Evolutionary conservation across 92 coral and sea anemone genomes (phyloP), one percentile per base, ranked within the genome.

Genomic region (Parazoanthus swiftii): DNA sequence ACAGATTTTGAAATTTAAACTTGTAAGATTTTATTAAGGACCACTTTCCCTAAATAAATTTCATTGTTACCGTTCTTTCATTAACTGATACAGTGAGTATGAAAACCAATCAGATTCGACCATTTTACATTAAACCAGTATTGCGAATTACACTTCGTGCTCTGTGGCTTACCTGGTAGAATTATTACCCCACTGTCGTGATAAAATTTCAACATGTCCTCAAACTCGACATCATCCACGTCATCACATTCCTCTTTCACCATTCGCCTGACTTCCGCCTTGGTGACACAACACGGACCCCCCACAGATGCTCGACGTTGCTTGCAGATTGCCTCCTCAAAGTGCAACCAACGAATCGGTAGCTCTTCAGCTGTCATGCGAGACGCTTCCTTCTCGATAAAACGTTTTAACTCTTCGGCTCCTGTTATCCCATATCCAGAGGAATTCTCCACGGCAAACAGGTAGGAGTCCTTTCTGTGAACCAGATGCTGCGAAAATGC

Each of bases 161-260:
- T 58, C 1, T 36, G 2, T 70, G 43, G 48, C 51, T 44, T 83
- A 93, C 94, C 94, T 80, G 95, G 95, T 16, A 93, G 85, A 54
- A 93, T 89, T 77, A 93, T 85, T 3, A 91, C 94, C 42, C 95
- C 94, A 71, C 92, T 91, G 86, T 93, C 94, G 20, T 93, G 95
- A 80, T 83, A 93, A 76, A 93, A 93, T 33, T 70, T 80, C 75
- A 93, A 81, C 95, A 93, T 93, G 20, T 81, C 89, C 26, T 85
- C 89, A 77, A 93, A 93, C 86, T 89, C 94, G 43, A 15, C 42
- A 18, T 77, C 91, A 13, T 88, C 89, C 8, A 79, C 76, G 5
- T 48, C 85, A 65, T 67, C 86, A 29, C 88, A 75, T 21, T 78
- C 66, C 29, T 70, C 51, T n/a, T 79, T 46, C 58, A 91, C 78